Conservation (phyloP, 2,888 invertebrate genomes). For the Trichogramma dendrolimi region DNA sequence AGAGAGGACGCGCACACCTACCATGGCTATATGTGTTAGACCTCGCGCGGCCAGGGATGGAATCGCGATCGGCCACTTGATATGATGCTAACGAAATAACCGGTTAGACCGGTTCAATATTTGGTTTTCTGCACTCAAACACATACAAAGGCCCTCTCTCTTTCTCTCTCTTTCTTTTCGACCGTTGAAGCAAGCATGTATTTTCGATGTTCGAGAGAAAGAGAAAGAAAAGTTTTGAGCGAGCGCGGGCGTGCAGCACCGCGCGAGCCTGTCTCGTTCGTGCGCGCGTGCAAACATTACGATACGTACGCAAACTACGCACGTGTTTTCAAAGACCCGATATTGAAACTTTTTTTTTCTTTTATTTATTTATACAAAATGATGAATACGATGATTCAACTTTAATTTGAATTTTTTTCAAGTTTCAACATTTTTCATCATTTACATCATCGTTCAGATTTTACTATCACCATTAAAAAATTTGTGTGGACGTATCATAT, state of each 20-base stretch:
- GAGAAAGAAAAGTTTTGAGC: not conserved
- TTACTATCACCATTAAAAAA: too few species aligned
- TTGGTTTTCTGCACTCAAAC: constrained; percentile 17
- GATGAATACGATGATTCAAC: constrained; percentile 9
- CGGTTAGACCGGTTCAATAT: constrained; percentile 26
- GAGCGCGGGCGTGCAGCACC: too few species aligned
- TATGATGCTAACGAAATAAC: constrained; percentile 29
- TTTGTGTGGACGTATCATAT: too few species aligned
- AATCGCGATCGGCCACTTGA: constrained; percentile 20
- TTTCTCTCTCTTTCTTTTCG: not conserved
- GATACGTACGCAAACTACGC: too few species aligned
- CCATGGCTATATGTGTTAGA: not conserved
- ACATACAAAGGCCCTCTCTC: not conserved
- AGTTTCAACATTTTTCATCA: not conserved
- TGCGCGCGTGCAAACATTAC: too few species aligned
- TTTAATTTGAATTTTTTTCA: constrained; percentile 10
- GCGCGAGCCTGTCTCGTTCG: too few species aligned
- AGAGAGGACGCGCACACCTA: not conserved
- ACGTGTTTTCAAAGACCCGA: too few species aligned
- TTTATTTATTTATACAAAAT: too few species aligned
- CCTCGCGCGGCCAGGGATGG: constrained; percentile 8
- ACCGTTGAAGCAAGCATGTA: constrained; percentile 6
- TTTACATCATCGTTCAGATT: too few species aligned
- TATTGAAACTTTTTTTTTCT: too few species aligned
- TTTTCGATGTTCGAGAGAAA: constrained; percentile 13